Base-by-base conservation (phyloP, 2,888 invertebrate genomes). In the Acrocera orbiculus region DNA sequence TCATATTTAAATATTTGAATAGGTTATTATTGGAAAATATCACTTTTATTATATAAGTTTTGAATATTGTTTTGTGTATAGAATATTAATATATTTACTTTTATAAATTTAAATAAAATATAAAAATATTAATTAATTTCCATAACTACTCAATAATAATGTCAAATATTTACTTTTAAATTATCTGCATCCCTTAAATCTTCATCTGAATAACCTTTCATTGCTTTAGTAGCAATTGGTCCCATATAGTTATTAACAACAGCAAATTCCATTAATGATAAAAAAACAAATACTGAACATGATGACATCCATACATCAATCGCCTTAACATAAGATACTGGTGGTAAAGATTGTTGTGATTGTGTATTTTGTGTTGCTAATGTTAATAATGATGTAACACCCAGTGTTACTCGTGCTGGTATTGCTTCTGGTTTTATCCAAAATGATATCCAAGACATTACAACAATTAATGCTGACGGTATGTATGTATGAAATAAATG, bases 401-500 rank as follows among this genome's bases (percentile, higher is more conserved):
- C 87, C 13, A 89, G 62, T 1, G 87, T 87, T 37, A 89, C 85
- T 37, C 89, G 67, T 0, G 87, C 87, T 1, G 89, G 89, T 46
- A 85, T 85, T 5, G 89, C 87, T 58, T 87, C 87, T 1, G 86
- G 86, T 49, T 86, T 87, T 48, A 89, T 87, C 90, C 89, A 90
- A 63, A 90, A 90, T 0, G 89, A 87, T 45, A 90, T 87, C 89
- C 89, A 90, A 39, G 86, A 87, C 83, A 90, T 86, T 37, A 89
- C 86, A 28, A 89, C 89, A 52, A 89, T 89, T 44, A 89, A 66
- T 0, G 85, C 85, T 2, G 87, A 86, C 0, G 87, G 87, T 47
- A 87, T 86, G 58, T 89, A 89, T 1, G 87, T 87, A 61, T 89
- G 87, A 57, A 89, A 86, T 33, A 89, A 66, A 54, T 87, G 86